Evolutionary conservation across 1,140 invertebrate species (phyloP).

Genomic region (Micrasema longulum): DNA sequence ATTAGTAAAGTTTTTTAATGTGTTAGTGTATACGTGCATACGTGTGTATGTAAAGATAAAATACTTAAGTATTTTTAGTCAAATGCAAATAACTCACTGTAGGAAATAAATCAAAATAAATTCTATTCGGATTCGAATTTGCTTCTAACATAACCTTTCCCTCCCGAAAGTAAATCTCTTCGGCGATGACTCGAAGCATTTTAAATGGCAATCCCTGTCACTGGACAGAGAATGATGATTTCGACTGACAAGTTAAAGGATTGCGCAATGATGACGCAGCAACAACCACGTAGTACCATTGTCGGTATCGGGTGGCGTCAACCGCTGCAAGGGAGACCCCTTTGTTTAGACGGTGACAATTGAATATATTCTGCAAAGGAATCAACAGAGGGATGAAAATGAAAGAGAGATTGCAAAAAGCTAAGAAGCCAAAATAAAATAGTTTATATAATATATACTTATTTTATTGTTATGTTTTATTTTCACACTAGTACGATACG

Average conservation of each 20-base stretch:
- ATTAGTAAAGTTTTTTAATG: too few relatives aligned
- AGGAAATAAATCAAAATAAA: too few relatives aligned
- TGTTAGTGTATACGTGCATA: too few relatives aligned
- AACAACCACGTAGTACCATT: constrained; percentile 44
- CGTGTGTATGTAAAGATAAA: too few relatives aligned
- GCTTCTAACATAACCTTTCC: not conserved
- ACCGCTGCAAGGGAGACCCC: not conserved
- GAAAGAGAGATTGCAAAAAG: too few relatives aligned
- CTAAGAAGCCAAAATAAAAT: too few relatives aligned
- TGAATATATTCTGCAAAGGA: constrained; percentile 31
- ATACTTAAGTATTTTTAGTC: too few relatives aligned
- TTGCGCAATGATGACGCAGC: constrained; percentile 53
- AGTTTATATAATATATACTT: too few relatives aligned
- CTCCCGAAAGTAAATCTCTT: constrained; percentile 24
- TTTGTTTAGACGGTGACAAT: constrained; percentile 49
- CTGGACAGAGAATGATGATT: constrained; percentile 55
- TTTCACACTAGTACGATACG: too few relatives aligned
- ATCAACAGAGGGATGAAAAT: not conserved
- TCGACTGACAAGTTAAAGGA: constrained; percentile 54
- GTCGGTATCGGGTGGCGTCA: constrained; percentile 3
- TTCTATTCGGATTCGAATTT: not conserved
- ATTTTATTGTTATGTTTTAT: too few relatives aligned
- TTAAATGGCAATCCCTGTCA: constrained; percentile 33
- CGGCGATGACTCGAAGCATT: constrained; percentile 34
- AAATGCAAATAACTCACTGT: too few relatives aligned